Evolutionary conservation across 2,888 invertebrate species (phyloP), one percentile per base, ranked within the genome.

Genomic region (Suillia variegata): DNA sequence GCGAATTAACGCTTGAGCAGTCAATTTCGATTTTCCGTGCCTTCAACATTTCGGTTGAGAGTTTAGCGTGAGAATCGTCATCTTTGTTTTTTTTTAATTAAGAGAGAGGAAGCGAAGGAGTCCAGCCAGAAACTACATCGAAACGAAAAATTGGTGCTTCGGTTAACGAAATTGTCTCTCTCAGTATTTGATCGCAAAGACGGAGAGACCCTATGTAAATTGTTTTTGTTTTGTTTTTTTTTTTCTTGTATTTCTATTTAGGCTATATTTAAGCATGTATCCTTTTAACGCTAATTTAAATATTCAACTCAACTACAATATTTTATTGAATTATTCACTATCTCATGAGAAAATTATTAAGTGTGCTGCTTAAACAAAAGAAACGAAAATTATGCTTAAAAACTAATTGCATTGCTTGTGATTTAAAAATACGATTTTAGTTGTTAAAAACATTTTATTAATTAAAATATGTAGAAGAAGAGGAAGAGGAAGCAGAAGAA

Each of bases 1-100:
- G 38, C 17, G 13, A 12, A 55, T 12, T 17, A 54, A 22, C n/a
- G n/a, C n/a, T n/a, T n/a, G n/a, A n/a, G n/a, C n/a, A n/a, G n/a
- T n/a, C n/a, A n/a, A n/a, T n/a, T n/a, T n/a, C n/a, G 33, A 57
- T 64, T 64, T 64, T 64, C 64, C 64, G 34, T 55, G 58, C 64
- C 52, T 58, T 64, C 64, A 64, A 62, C 53, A 45, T 33, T 26
- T 21, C 33, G 54, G 64, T 64, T 64, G 64, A 64, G 51, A 62
- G 64, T 31, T 59, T 52, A n/a, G n/a, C 47, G 62, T 52, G 64
- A 64, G 64, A 62, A 61, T 64, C 60, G n/a, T 21, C n/a, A 4
- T n/a, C 26, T 26, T 26, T 26, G 26, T 26, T 6, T 26, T 26
- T 6, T 26, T 26, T 26, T 26, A 6, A 26, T 26, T n/a, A n/a